Percentiles rank a stretch among this genome's conserved stretches.
Evolutionary conservation across 1,140 invertebrate species (phyloP).

Genomic region (Ips nitidus): DNA sequence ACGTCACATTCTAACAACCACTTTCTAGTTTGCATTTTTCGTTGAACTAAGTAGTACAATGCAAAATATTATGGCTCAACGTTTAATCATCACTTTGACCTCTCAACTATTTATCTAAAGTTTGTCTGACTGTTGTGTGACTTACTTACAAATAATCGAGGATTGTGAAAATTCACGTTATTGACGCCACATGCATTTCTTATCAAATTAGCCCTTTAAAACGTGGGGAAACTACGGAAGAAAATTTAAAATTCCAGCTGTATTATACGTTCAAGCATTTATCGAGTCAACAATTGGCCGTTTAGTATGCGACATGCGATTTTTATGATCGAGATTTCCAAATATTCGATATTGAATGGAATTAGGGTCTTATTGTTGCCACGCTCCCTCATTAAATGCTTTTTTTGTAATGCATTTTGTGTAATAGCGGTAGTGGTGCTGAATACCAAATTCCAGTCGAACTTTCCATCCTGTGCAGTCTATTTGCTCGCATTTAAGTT

Average conservation of each 20-base stretch:
- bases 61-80: not conserved
- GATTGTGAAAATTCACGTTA: no score
- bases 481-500: no score
- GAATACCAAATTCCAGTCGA: not conserved
- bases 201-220: no score
- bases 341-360: constrained; percentile 41
- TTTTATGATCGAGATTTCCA: constrained; percentile 35
- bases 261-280: no score
- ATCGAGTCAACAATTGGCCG: not conserved
- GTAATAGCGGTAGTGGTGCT: not conserved
- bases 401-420: constrained; percentile 2
- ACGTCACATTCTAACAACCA: not conserved
- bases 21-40: constrained; percentile 7
- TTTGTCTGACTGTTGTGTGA: no score
- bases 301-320: constrained; percentile 36
- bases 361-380: constrained; percentile 43
- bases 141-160: no score
- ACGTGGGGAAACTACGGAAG: no score
- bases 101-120: constrained; percentile 6
- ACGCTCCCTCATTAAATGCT: constrained; percentile 1
- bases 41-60: not conserved
- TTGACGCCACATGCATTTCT: no score
- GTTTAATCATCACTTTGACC: not conserved
- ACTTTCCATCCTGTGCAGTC: no score
- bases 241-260: no score